Conservation (phyloP, 2,797 vertebrate genomes). For the Numenius phaeopus region DNA sequence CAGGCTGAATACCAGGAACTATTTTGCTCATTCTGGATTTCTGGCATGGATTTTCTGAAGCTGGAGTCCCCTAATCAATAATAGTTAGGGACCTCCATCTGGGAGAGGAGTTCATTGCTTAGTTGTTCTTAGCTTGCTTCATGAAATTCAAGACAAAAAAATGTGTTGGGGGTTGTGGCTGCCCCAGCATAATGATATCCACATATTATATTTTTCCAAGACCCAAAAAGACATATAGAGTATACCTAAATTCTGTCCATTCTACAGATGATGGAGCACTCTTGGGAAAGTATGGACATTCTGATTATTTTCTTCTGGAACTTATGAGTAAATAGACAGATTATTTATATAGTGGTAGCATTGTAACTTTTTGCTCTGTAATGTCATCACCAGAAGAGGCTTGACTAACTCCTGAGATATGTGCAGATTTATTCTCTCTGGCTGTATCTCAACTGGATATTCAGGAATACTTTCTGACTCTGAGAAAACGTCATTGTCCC, state of each 20-base stretch:
- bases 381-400: not conserved
- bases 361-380: not conserved
- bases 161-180: not conserved
- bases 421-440: not conserved
- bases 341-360: not conserved
- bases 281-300: not conserved
- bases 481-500: not conserved
- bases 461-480: not conserved
- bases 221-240: not conserved
- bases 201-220: not conserved
- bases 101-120: not conserved
- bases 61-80: not conserved
- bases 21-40: not conserved
- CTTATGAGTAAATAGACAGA: not conserved
- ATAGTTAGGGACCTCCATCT: no score
- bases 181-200: not conserved
- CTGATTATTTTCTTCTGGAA: not conserved
- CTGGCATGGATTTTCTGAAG: not conserved
- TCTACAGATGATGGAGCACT: not conserved
- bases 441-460: not conserved
- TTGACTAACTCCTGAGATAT: not conserved
- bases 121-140: not conserved
- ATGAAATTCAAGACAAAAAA: not conserved
- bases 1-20: not conserved
- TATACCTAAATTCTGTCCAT: not conserved